Evolutionary conservation across 1,140 invertebrate species (phyloP).

Genomic region (Drosophila pectinifera): DNA sequence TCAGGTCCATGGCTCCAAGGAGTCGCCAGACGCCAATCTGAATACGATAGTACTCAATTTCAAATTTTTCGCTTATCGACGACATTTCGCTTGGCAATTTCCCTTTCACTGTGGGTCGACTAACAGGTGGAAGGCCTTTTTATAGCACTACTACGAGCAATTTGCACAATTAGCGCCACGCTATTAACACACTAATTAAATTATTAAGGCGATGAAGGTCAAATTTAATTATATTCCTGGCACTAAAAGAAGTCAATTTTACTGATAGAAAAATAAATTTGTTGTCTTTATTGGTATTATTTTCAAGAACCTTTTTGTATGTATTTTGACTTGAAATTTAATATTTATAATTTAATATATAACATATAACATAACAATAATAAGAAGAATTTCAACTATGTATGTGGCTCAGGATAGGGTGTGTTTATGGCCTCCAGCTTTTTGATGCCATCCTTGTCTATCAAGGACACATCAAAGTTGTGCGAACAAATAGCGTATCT

Average conservation of each 20-base stretch:
- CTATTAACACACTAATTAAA: constrained; percentile 14
- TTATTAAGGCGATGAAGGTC: constrained; percentile 5
- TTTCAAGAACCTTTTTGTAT: too few relatives aligned
- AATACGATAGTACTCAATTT: constrained; percentile 33
- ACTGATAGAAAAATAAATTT: not conserved
- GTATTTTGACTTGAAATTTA: too few relatives aligned
- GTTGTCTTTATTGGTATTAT: too few relatives aligned
- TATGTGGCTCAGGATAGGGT: not conserved
- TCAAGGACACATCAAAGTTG: constrained; percentile 94
- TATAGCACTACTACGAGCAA: constrained; percentile 1
- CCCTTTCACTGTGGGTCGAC: not conserved
- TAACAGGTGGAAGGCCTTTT: not conserved
- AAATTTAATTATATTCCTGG: not conserved
- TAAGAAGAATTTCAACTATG: too few relatives aligned
- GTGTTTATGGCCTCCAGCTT: not conserved
- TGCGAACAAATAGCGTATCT: constrained; percentile 95
- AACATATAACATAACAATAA: too few relatives aligned
- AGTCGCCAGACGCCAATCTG: constrained; percentile 23
- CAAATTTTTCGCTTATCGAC: not conserved
- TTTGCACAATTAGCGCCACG: not conserved
- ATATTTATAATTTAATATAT: too few relatives aligned
- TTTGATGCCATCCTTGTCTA: constrained; percentile 92
- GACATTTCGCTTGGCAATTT: not conserved
- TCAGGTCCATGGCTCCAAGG: constrained; percentile 44
- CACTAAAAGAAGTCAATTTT: not conserved